Evolutionary conservation across 2,888 invertebrate species (phyloP).

Genomic region (Heteromurus nitidus): DNA sequence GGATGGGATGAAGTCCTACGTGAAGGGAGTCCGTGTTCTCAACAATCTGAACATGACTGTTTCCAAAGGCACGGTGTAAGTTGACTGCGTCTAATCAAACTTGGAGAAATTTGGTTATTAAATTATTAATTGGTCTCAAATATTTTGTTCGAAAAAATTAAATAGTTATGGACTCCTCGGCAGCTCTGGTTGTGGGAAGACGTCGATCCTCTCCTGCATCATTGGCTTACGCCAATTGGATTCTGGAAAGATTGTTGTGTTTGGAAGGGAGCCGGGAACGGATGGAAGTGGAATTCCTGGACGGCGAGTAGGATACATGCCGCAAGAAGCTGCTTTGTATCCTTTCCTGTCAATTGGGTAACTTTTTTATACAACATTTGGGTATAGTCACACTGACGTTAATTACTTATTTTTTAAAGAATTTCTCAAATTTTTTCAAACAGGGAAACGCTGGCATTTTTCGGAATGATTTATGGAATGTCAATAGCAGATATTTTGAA

Average conservation of each 20-base stretch:
- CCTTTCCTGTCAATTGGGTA: neutral
- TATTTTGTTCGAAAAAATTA: neutral
- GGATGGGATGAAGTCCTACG: slow-evolving; percentile 91
- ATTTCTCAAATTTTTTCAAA: slow-evolving; percentile 67
- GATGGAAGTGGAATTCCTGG: slow-evolving; percentile 94
- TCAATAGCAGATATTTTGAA: slow-evolving; percentile 75
- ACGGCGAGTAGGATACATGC: slow-evolving; percentile 94
- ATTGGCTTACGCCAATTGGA: neutral
- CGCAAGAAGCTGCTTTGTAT: too few relatives aligned
- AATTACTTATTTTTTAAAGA: neutral
- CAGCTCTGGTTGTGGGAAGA: slow-evolving; percentile 1
- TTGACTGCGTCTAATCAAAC: too few relatives aligned
- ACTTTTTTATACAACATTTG: neutral
- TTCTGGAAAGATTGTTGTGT: slow-evolving; percentile 1
- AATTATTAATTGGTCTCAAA: neutral
- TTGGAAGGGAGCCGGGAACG: slow-evolving; percentile 84
- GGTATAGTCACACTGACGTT: neutral
- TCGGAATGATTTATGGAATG: slow-evolving; percentile 10
- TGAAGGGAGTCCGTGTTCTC: slow-evolving; percentile 89
- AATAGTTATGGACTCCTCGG: slow-evolving; percentile 55
- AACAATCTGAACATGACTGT: slow-evolving; percentile 94
- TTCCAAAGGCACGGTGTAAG: slow-evolving; percentile 94
- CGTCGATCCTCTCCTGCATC: neutral
- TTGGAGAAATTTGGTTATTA: neutral
- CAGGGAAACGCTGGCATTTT: slow-evolving; percentile 50